Evolutionary conservation across 2,797 vertebrate genomes (phyloP).

Genomic region (Todus mexicanus): DNA sequence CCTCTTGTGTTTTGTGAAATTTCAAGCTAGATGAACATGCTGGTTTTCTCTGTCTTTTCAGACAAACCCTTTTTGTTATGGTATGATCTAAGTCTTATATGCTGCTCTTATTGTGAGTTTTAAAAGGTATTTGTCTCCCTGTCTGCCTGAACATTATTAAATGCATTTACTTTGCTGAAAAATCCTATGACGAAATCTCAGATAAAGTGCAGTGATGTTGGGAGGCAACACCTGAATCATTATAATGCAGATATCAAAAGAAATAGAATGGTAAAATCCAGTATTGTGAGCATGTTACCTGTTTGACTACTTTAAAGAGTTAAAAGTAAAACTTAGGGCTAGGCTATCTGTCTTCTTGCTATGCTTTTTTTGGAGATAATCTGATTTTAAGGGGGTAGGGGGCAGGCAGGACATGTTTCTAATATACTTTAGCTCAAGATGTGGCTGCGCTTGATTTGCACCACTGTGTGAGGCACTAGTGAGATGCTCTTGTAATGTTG

Average conservation of each 20-base stretch:
- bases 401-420: neutral
- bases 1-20: neutral
- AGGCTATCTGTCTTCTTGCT: neutral
- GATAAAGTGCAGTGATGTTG: neutral
- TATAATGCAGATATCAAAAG: neutral
- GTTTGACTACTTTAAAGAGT: neutral
- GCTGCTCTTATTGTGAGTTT: neutral
- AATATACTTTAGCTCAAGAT: neutral
- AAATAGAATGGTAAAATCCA: neutral
- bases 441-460: neutral
- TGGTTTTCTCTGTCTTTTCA: neutral
- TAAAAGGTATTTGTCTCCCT: neutral
- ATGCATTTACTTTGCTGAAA: neutral
- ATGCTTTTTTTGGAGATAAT: neutral
- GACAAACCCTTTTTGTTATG: neutral
- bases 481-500: neutral
- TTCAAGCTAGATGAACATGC: neutral
- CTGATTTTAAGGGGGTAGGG: neutral
- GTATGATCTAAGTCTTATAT: neutral
- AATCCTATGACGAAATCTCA: neutral
- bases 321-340: neutral
- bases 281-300: neutral
- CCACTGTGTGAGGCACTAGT: neutral
- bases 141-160: neutral
- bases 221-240: neutral